Conservation (phyloP, 2,888 invertebrate species). For the Aleiodes testaceus region DNA sequence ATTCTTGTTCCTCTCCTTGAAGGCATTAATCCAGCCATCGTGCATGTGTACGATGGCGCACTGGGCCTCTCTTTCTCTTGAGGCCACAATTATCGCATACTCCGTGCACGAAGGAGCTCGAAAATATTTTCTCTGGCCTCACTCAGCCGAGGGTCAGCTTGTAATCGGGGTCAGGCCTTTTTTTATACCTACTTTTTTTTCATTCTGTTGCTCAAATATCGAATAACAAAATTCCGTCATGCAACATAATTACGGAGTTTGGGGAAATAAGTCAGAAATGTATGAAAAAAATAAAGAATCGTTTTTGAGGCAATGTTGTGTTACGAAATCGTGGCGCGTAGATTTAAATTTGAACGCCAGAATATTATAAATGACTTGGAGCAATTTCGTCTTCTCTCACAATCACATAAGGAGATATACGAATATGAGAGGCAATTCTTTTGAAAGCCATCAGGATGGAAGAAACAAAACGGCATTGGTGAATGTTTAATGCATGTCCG, state of each 20-base stretch:
- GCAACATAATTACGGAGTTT: constrained; percentile 3
- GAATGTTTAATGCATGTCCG: constrained; percentile 13
- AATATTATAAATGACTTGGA: too few relatives aligned
- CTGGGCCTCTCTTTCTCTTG: constrained; percentile 19
- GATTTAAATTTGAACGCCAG: too few relatives aligned
- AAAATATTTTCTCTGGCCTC: constrained; percentile 37
- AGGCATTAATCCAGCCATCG: constrained; percentile 26
- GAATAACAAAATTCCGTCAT: constrained; percentile 16
- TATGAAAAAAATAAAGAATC: not conserved
- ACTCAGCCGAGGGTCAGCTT: constrained; percentile 17
- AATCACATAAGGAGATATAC: not conserved
- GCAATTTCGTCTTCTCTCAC: not conserved
- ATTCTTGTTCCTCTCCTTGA: constrained; percentile 32
- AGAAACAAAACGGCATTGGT: not conserved
- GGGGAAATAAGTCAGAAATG: constrained; percentile 11
- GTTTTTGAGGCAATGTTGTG: not conserved
- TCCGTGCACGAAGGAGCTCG: constrained; percentile 28
- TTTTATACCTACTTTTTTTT: constrained; percentile 29
- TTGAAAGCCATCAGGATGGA: not conserved
- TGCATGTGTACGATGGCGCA: not conserved
- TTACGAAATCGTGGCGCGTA: too few relatives aligned
- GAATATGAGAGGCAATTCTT: not conserved
- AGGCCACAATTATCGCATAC: constrained; percentile 37
- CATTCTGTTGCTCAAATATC: constrained; percentile 13
- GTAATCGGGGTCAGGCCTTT: constrained; percentile 35